Conservation (phyloP, 2,797 vertebrate genomes). For the Eutrigla gurnardus region DNA sequence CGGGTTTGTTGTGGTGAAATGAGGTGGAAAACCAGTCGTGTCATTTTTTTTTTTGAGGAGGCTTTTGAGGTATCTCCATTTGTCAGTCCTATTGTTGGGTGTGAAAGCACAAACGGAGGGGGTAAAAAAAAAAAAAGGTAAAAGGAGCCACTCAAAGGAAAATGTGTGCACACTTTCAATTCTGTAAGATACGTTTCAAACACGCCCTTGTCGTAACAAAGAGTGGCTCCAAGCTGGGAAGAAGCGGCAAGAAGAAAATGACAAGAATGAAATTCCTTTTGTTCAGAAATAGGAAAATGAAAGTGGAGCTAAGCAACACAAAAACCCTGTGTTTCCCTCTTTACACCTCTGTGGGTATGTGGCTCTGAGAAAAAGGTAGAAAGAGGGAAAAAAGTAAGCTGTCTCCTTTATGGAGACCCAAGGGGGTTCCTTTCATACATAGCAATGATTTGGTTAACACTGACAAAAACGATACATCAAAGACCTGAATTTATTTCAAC, state of each 20-base stretch:
- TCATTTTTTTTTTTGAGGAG: slow-evolving; percentile 43
- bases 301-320: slow-evolving; percentile 55
- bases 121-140: slow-evolving; percentile 31
- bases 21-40: slow-evolving; percentile 54
- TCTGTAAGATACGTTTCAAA: slow-evolving; percentile 66
- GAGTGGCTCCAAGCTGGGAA: slow-evolving; percentile 41
- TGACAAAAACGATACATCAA: slow-evolving; percentile 83
- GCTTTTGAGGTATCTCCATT: slow-evolving; percentile 59
- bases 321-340: slow-evolving; percentile 55
- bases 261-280: slow-evolving; percentile 61
- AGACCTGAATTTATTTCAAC: slow-evolving; percentile 75
- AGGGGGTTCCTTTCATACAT: slow-evolving; percentile 73
- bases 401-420: slow-evolving; percentile 61
- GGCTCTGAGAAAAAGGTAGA: slow-evolving; percentile 48
- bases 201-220: slow-evolving; percentile 52
- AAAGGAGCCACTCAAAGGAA: slow-evolving; percentile 37
- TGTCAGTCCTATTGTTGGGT: slow-evolving; percentile 51
- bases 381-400: slow-evolving; percentile 50
- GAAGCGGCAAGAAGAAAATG: slow-evolving; percentile 13
- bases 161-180: slow-evolving; percentile 28
- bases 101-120: slow-evolving; percentile 45
- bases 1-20: slow-evolving; percentile 49
- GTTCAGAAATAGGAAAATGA: slow-evolving; percentile 52
- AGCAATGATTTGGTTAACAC: slow-evolving; percentile 77
- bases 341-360: slow-evolving; percentile 65